Percentiles rank a stretch among this genome's conserved stretches.
Conservation (phyloP, 64 coral and sea anemone genomes). For the Porites lutea region DNA sequence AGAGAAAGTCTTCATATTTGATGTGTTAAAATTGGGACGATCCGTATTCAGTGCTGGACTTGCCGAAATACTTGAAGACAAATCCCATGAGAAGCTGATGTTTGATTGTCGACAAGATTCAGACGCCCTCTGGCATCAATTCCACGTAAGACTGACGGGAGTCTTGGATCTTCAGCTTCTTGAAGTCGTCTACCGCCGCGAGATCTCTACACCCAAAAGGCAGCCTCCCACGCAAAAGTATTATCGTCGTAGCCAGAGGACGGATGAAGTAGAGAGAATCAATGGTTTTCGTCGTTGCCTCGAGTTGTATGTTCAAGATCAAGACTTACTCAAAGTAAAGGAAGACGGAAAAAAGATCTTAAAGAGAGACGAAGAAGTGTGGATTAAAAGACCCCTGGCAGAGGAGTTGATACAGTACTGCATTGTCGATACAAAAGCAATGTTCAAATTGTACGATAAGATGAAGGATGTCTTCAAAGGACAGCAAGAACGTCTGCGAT, state of each 20-base stretch:
- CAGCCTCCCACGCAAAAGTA: neutral
- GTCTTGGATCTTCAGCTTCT: constrained; percentile 74
- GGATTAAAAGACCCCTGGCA: too few species aligned
- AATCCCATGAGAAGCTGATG: constrained; percentile 65
- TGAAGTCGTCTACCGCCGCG: constrained; percentile 66
- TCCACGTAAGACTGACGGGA: constrained; percentile 52
- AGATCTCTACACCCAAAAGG: neutral
- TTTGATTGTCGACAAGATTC: constrained; percentile 86
- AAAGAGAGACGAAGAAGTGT: too few species aligned
- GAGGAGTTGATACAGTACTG: too few species aligned
- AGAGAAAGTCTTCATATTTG: constrained; percentile 73
- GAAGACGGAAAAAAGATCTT: too few species aligned
- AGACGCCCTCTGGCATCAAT: constrained; percentile 68
- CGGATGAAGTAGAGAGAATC: too few species aligned
- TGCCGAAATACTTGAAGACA: constrained; percentile 65
- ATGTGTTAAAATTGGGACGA: constrained; percentile 57
- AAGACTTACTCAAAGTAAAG: too few species aligned
- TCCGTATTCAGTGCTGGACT: constrained; percentile 57
- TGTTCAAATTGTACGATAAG: too few species aligned
- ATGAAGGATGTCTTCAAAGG: too few species aligned
- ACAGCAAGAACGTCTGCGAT: too few species aligned
- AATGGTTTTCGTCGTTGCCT: too few species aligned
- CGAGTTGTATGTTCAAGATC: too few species aligned
- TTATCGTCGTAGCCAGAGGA: neutral
- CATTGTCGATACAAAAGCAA: too few species aligned